These are phyloP conservation scores for Metacarcinus magister DNA, from an alignment of 2,888 invertebrate genomes.

Conservation along the genomic window DNA sequence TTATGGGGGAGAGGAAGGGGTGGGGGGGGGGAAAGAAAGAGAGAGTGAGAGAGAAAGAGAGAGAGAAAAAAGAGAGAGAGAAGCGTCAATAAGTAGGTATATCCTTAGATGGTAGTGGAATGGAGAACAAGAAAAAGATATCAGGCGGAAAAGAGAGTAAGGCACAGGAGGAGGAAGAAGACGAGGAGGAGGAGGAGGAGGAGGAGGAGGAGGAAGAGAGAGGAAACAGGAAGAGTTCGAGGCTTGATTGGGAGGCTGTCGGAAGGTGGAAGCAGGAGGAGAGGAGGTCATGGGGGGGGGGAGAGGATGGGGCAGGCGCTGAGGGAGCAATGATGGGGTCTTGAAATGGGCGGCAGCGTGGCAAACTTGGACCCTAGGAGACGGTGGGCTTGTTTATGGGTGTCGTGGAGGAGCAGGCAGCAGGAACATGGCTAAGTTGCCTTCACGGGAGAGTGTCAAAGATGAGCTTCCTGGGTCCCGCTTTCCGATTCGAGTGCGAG, in stretches of 20 bases:
- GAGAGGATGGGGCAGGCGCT: neutral
- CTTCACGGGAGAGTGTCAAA: neutral
- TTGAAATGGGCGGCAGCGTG: neutral
- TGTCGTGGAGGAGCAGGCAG: neutral
- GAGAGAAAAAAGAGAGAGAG: neutral
- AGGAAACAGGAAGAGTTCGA: neutral
- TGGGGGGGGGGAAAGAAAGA: neutral
- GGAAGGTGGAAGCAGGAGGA: neutral
- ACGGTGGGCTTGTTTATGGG: neutral
- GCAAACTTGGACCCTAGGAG: neutral
- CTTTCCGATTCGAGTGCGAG: neutral
- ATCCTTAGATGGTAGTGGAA: neutral
- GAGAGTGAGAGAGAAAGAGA: neutral
- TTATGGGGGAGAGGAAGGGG: neutral
- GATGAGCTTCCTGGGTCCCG: neutral
- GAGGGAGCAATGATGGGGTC: conserved; percentile 18
- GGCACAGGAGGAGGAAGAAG: neutral
- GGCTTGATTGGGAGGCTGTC: neutral
- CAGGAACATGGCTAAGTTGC: neutral
- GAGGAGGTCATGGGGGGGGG: neutral
- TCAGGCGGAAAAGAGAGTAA: neutral
- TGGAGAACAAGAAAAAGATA: neutral
- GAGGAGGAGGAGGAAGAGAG: conserved; percentile 1
- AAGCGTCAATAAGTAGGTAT: neutral
- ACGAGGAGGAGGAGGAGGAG: neutral